These are phyloP conservation scores for Pogonomyrmex barbatus DNA, from an alignment of 1,140 invertebrate genomes.

Conservation along the genomic window DNA sequence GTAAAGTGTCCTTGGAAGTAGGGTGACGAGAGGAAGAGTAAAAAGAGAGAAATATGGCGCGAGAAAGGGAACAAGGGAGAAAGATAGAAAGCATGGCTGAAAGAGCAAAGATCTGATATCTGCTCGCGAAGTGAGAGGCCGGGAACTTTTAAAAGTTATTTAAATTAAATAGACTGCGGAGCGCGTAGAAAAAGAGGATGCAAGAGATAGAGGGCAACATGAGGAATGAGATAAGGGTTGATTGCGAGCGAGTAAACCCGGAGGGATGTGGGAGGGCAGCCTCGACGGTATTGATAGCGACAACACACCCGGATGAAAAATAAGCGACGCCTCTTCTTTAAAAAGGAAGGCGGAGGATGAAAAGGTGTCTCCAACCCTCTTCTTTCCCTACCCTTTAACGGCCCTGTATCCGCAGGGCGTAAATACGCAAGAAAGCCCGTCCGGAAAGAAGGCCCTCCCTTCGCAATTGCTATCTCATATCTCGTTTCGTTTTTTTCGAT, in stretches of 20 bases:
- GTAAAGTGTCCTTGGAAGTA: constrained; percentile 36
- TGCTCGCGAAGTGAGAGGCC: not conserved
- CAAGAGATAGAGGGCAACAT: constrained; percentile 32
- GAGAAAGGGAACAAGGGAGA: constrained; percentile 3
- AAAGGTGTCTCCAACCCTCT: constrained; percentile 67
- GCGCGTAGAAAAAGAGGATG: constrained; percentile 20
- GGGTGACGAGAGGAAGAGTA: constrained; percentile 12
- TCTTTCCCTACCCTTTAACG: constrained; percentile 59
- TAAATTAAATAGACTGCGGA: constrained; percentile 79
- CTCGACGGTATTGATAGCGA: constrained; percentile 75
- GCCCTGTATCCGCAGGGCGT: constrained; percentile 27
- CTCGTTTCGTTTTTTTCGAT: constrained; percentile 60
- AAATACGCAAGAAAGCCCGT: constrained; percentile 48
- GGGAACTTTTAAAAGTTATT: constrained; percentile 79
- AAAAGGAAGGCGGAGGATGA: constrained; percentile 55
- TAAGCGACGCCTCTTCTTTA: constrained; percentile 64
- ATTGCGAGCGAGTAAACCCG: constrained; percentile 67
- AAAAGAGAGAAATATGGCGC: constrained; percentile 16
- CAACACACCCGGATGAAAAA: constrained; percentile 75
- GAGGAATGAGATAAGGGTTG: constrained; percentile 75
- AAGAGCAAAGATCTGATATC: constrained; percentile 63
- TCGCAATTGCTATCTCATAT: constrained; percentile 49
- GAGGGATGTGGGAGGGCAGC: constrained; percentile 31
- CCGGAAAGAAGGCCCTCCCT: constrained; percentile 9
- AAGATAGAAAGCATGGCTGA: constrained; percentile 7